Evolutionary conservation across 64 coral and sea anemone genomes (phyloP).

Genomic region (Pachyseris speciosa): DNA sequence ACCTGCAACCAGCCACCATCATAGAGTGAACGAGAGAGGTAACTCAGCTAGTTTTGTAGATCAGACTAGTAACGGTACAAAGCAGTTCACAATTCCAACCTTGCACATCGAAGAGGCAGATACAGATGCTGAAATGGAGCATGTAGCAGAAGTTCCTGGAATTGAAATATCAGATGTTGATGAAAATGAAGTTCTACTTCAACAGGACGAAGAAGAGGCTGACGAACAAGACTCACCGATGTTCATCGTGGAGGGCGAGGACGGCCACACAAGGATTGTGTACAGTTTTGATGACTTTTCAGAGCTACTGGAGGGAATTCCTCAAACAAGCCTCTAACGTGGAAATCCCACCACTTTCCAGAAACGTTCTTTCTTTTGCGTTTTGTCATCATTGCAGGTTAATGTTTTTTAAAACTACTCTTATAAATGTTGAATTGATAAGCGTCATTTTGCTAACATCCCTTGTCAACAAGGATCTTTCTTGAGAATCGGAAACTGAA

Average conservation of each 20-base stretch:
- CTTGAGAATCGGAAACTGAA: too few species aligned
- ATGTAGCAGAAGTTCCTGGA: background rate
- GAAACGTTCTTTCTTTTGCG: background rate
- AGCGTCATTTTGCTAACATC: too few species aligned
- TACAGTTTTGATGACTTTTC: conserved; percentile 37
- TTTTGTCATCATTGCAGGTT: too few species aligned
- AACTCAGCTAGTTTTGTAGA: background rate
- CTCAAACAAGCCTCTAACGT: conserved; percentile 19
- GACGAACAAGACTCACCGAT: conserved; percentile 12
- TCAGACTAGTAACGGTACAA: background rate
- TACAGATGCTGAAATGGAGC: conserved; percentile 1
- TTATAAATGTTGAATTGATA: too few species aligned
- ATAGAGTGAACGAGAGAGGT: background rate
- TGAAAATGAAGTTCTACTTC: background rate
- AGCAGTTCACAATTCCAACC: conserved; percentile 13
- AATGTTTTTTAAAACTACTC: too few species aligned
- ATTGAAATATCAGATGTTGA: conserved; percentile 29
- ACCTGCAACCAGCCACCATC: background rate
- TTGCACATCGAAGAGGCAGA: conserved; percentile 40
- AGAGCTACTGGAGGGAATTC: background rate
- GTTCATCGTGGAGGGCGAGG: background rate
- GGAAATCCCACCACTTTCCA: background rate
- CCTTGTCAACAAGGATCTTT: too few species aligned
- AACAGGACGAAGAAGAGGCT: background rate
- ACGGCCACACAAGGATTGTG: background rate